phyloP scores from a whole-genome alignment of 2,888 invertebrate genomes.

The Cosmorhoe ocellata region DNA sequence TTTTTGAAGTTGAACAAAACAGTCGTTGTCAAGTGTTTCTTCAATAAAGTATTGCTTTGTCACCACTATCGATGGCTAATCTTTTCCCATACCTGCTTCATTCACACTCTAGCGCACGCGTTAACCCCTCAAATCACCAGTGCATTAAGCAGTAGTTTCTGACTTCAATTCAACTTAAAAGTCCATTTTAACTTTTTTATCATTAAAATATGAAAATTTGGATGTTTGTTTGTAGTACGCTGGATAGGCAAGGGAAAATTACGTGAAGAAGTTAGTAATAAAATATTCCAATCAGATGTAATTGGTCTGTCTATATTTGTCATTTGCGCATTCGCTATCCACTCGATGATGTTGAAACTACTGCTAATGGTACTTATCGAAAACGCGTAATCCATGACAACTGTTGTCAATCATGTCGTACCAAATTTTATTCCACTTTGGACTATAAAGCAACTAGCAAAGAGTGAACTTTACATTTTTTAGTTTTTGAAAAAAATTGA shows the following conservation, averaged over 20 bases:
- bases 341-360: too few species aligned
- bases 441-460: not conserved
- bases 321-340: too few species aligned
- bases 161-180: too few species aligned
- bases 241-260: too few species aligned
- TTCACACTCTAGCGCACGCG: conserved; percentile 58
- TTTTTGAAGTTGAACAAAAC: too few species aligned
- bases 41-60: not conserved
- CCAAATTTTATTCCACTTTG: conserved; percentile 1
- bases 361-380: too few species aligned
- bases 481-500: not conserved
- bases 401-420: not conserved
- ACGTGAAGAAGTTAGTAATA: too few species aligned
- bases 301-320: too few species aligned
- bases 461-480: not conserved
- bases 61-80: conserved; percentile 23
- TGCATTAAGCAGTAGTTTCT: not conserved
- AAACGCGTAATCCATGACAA: not conserved
- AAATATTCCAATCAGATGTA: too few species aligned
- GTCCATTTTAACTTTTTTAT: too few species aligned
- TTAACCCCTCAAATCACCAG: conserved; percentile 40
- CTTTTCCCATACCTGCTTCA: conserved; percentile 40
- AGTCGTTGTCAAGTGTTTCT: conserved; percentile 17
- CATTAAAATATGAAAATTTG: too few species aligned
- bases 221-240: too few species aligned